phyloP scores from a whole-genome alignment of 2,797 vertebrate genomes.

The Psittacula derbiana region DNA sequence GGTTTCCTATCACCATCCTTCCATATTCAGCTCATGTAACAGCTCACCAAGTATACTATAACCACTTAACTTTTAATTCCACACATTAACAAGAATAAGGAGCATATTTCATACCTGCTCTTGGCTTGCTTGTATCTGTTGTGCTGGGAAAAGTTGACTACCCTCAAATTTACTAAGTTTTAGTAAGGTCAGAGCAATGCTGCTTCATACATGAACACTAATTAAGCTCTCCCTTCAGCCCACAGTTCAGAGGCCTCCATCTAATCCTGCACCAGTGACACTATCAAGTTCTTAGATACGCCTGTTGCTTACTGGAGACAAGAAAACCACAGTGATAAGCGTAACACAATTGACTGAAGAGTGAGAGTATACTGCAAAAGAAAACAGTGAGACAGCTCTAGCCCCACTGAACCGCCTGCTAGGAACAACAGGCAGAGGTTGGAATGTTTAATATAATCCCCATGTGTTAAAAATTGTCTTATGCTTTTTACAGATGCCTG shows the following conservation, averaged over 20 bases:
- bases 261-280: not conserved
- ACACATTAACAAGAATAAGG: not conserved
- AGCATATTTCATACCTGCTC: not conserved
- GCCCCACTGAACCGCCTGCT: not conserved
- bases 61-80: not conserved
- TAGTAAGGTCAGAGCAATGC: not conserved
- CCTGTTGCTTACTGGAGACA: not conserved
- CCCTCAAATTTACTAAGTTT: not conserved
- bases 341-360: not conserved
- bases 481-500: not conserved
- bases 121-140: not conserved
- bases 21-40: no score
- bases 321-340: not conserved
- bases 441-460: not conserved
- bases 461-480: not conserved
- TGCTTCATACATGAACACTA: not conserved
- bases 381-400: not conserved
- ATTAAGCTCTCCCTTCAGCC: not conserved
- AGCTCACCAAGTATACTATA: not conserved
- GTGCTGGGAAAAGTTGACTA: not conserved
- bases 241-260: not conserved
- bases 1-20: not conserved
- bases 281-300: not conserved
- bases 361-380: not conserved
- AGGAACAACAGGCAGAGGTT: not conserved